Percentiles rank a stretch among this genome's conserved stretches.
Conservation (phyloP, 2,888 invertebrate genomes). For the Seladonia tumulorum region DNA sequence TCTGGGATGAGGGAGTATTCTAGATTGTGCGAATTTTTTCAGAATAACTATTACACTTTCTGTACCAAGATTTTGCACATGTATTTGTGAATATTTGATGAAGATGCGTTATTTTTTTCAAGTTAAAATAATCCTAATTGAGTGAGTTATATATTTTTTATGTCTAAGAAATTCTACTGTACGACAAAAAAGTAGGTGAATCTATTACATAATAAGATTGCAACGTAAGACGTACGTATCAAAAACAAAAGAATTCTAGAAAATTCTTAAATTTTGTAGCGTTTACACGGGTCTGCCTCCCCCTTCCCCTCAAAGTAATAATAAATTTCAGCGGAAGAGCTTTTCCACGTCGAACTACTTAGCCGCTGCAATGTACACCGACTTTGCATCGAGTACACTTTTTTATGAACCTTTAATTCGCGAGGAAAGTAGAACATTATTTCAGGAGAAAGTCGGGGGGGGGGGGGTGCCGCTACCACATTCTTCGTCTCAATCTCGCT, state of each 20-base stretch:
- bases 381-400: not conserved
- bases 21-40: no score
- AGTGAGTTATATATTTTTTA: not conserved
- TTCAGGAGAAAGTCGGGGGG: not conserved
- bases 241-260: no score
- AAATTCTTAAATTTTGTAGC: not conserved
- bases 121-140: not conserved
- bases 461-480: not conserved
- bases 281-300: not conserved
- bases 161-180: no score
- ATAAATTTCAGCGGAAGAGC: not conserved
- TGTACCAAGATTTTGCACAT: not conserved
- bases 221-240: no score
- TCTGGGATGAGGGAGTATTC: no score
- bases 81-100: not conserved
- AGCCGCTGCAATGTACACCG: not conserved
- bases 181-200: no score
- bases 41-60: not conserved
- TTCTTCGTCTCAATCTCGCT: not conserved
- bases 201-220: no score
- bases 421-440: not conserved
- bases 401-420: not conserved
- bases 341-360: not conserved
- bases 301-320: not conserved
- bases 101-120: not conserved